A percentile compares a stretch with the other conserved stretches of the same genome.
Evolutionary conservation across 2,113 vertebrate genomes (phyloP).

Genomic region (Thymallus thymallus): DNA sequence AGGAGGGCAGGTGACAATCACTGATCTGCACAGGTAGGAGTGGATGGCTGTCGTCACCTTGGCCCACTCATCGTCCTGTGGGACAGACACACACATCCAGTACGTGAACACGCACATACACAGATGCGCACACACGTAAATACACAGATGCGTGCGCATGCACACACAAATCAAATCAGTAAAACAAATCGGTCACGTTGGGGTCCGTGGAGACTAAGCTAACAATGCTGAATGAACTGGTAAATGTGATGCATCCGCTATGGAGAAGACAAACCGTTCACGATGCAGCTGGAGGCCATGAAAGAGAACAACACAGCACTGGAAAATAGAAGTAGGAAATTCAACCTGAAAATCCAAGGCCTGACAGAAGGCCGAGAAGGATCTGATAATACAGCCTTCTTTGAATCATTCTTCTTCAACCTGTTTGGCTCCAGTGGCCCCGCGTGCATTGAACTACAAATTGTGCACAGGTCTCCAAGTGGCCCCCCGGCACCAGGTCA

Average conservation of each 20-base stretch:
- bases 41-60: constrained; percentile 54
- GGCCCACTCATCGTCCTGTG: constrained; percentile 64
- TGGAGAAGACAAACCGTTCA: not conserved
- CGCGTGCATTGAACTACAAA: no score
- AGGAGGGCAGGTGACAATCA: constrained; percentile 74
- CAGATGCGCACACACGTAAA: not conserved
- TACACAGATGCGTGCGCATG: not conserved
- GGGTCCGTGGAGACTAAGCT: not conserved
- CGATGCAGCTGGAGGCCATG: not conserved
- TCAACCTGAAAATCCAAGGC: no score
- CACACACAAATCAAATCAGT: not conserved
- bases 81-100: constrained; percentile 22
- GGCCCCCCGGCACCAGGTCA: no score
- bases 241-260: not conserved
- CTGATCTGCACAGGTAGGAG: constrained; percentile 61
- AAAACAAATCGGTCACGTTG: not conserved
- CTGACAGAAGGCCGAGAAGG: no score
- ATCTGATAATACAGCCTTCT: no score
- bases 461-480: no score
- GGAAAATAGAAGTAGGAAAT: no score
- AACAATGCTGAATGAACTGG: not conserved
- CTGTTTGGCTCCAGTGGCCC: no score
- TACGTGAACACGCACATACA: constrained; percentile 27
- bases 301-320: no score
- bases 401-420: no score